Base-by-base conservation (phyloP, 2,888 invertebrate genomes). In the Dastarcus helophoroides region DNA sequence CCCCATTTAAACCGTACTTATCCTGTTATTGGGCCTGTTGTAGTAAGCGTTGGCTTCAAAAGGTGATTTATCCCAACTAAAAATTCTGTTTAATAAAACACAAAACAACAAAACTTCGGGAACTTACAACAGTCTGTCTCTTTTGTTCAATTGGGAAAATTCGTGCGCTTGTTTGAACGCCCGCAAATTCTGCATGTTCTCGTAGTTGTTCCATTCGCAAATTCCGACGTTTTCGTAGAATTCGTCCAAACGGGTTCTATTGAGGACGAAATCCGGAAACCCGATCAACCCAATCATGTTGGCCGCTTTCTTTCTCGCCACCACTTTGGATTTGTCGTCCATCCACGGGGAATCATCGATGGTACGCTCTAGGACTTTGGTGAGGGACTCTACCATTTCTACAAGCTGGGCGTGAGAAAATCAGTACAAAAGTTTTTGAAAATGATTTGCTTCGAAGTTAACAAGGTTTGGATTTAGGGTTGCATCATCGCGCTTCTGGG, bases 31-130 rank as follows among this genome's bases (percentile, higher is more conserved):
- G 23, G 67, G 64, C 15, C 70, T 62, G 43, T 68, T 71, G 54
- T 78, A 77, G 51, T 71, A 77, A 0, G 76, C 76, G 47, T 77
- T 77, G 2, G 73, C 71, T 15, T 67, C 60, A 10, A 73, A 66
- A 0, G 71, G 68, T 3, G 60, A 60, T 34, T 51, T 48, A 24
- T 49, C 54, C 62, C 62, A 62, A 24, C 60, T 61, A 30, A 32
- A 41, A 38, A 36, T 12, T 15, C 27, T 9, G 16, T n/a, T 14
- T 5, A 14, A 14, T 14, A 4, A 21, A 11, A 9, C 3, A 6
- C 14, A 8, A 3, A 28, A 2, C 7, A 12, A 14, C n/a, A 5
- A 23, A 35, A 23, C 15, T 9, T 15, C 10, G 6, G 14, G 3
- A 23, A 38, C 44, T 37, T 45, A 53, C 53, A 46, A 29, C 21